Base-by-base conservation (phyloP, 2,797 vertebrate species). In the Myripristis murdjan region DNA sequence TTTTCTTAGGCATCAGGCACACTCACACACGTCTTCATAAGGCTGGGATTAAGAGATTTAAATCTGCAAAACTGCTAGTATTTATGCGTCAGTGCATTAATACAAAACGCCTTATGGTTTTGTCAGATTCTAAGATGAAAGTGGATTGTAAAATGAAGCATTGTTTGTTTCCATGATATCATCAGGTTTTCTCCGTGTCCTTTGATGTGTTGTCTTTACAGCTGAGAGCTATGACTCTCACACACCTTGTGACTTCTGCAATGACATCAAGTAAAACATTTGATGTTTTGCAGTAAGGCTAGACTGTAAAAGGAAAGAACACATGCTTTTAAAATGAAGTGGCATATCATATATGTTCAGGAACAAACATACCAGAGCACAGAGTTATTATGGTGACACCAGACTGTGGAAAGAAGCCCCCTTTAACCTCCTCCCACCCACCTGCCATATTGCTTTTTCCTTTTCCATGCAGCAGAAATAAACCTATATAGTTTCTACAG, bases 1-100 rank as follows among this genome's bases (percentile, higher is more conserved):
- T 85, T 81, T 73, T 74, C 73, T 60, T 58, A 71, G 81, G 57
- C 65, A 62, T 72, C 20, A 77, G 82, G 78, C 70, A 85, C 74
- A 70, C 75, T 82, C 81, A 81, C 64, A 64, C 85, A 80, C 57
- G 71, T 37, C 70, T 69, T 68, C 71, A 66, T 64, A 56, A 85
- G 7, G 28, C 28, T 31, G 28, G 28, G 5, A 31, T 31, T 31
- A 4, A 31, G 28, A 31, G 28, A 31, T 31, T 31, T 31, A 31
- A 31, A 31, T 31, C 5, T 6, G 7, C 28, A 28, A 31, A 16
- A 4, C 15, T 12, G 39, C 14, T 15, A 1, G 12, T 26, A 63
- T 31, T 44, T 58, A 64, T 75, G 73, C 77, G 57, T 66, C 26
- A 69, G 65, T 35, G 46, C 51, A 24, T 49, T 62, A 24, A 76